Base-by-base conservation (phyloP, 1,140 invertebrate genomes). In the Drosophila ambigua region DNA sequence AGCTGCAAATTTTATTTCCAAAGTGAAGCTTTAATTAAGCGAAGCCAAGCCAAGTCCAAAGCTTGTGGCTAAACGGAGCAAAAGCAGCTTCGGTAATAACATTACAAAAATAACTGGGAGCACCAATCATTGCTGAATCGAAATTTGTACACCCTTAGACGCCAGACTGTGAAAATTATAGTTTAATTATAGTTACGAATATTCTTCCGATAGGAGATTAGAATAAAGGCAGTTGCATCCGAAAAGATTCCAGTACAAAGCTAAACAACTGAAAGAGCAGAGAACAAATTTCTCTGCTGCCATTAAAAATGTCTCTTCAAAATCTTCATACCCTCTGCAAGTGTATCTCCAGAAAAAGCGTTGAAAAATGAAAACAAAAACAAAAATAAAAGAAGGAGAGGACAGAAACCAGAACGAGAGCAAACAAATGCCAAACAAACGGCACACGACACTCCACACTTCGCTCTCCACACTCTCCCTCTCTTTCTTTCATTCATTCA, bases 21-120 rank as follows among this genome's bases (percentile, higher is more conserved):
- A 79, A 87, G 88, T 77, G 63, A 79, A 76, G 78, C 65, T 79
- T 87, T 83, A 87, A 88, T 87, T 88, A 82, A 88, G 76, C 63
- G 46, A 59, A 64, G 66, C 51, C 59, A 43, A 79, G 76, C 60
- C 52, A 59, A 65, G 67, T 54, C 51, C 60, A 43, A 79, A 64
- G 60, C 62, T 59, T 68, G 72, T 72, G 68, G 76, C 62, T 84
- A 84, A 73, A 53, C 77, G 55, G 16, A 68, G 52, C 55, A 57
- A 77, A 71, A 71, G 65, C 68, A 54, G 59, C 63, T 20, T 45
- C 48, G 60, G 65, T 61, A 71, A 85, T 77, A 75, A 68, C 77
- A 81, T 72, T 75, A 64, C 61, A 68, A 68, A 69, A 31, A 61
- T 35, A 60, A n/a, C 28, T 23, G 28, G 3, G 16, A 54, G 11